Evolutionary conservation across 2,113 vertebrate species (phyloP), one percentile per base, ranked within the genome.

Genomic region (Gavia stellata): DNA sequence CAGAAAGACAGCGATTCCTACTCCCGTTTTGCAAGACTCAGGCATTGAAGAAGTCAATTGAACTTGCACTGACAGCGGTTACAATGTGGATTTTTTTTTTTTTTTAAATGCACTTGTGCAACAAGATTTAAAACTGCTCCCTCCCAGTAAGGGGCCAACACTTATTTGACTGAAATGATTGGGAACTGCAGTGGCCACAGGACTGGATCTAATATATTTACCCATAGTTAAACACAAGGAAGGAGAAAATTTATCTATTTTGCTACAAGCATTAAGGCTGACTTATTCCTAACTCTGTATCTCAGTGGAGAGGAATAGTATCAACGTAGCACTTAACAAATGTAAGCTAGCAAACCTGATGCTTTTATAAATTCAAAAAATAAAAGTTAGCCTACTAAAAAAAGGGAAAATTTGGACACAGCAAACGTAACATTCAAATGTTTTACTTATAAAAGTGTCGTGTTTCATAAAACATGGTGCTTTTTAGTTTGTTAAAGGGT

Each of bases 1-100:
- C 20, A 65, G 56, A 50, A 63, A 25, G 20, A 59, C 0, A 0
- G n/a, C 0, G 1, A 78, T 33, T 78, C 28, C 29, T 3, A 1
- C 29, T 66, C 38, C 8, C 0, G 0, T 50, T 83, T 9, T 71
- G 23, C 80, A 67, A 50, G 38, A 63, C 53, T 93, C 11, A 26
- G 16, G 23, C 24, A 17, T n/a, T 52, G 47, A 61, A 56, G 33
- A 56, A 52, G 19, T 61, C 67, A 67, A 52, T 1, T 34, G 34
- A 50, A 71, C 59, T 59, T 65, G 20, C 24, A 38, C 0, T 12
- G 36, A 66, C 19, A 62, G 29, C 2, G 2, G 56, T 62, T 81
- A 40, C 0, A 0, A 62, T 25, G 38, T 3, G 16, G 52, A 50
- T 83, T 9, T 17, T 26, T 56, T 23, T 14, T 50, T 42, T 38